Base-by-base conservation (phyloP, 1,140 invertebrate species). In the Pseudomyrmex dendroicus region DNA sequence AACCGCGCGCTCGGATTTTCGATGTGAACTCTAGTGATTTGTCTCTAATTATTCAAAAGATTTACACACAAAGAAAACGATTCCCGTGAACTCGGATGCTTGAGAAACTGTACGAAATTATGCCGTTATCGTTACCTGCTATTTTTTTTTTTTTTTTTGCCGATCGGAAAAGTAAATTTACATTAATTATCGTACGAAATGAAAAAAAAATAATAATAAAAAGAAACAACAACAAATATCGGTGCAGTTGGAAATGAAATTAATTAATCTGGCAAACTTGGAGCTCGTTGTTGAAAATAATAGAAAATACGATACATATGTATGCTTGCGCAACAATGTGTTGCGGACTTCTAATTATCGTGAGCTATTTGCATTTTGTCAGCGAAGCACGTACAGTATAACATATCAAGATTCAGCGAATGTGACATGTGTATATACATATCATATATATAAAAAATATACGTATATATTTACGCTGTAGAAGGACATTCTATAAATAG, bases 241-340 rank as follows among this genome's bases (percentile, higher is more conserved):
- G 15, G 7, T 20, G 35, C 10, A n/a, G 35, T 46, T 25, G 5
- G n/a, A 35, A 20, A 12, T 9, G 15, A 50, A n/a, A 48, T 46
- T 61, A 8, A 66, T 52, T 35, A 15, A 9, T 8, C 8, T 52
- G 61, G 48, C 48, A 54, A 76, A 66, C 22, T 76, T 54, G 22
- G n/a, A 66, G 7, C 4, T 8, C 17, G 35, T 66, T 77, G 35
- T 67, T 54, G 54, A 77, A 64, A 77, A 77, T 77, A 44, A 77
- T 44, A 46, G 50, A 67, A 67, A 67, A 46, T n/a, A 7, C 35
- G 35, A 35, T 35, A 35, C 35, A 35, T 35, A 35, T 35, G 35
- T 66, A 20, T n/a, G 9, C 73, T 77, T 67, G 46, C n/a, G 17
- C 44, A 54, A 67, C 64, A 74, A 48, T 74, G 13, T 67, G 13